Percentiles rank a stretch among this genome's conserved stretches.
Evolutionary conservation across 2,113 vertebrate genomes (phyloP).

Genomic region (Grantiella picta): DNA sequence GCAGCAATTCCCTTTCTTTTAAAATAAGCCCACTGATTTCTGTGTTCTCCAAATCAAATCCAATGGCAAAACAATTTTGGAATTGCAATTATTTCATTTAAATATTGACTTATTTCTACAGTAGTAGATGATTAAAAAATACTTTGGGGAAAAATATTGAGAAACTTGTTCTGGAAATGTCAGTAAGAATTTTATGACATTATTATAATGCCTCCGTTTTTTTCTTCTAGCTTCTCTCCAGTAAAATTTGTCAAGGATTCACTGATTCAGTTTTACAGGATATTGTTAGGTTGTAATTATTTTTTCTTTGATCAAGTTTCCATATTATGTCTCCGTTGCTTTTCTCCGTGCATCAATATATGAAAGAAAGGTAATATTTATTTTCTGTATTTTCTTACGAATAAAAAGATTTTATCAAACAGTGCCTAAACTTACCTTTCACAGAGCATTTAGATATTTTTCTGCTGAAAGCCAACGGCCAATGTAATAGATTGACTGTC

Average conservation of each 20-base stretch:
- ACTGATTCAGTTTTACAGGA: not conserved
- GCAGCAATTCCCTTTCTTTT: not conserved
- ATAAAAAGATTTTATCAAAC: not conserved
- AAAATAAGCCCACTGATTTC: not conserved
- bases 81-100: not conserved
- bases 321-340: not conserved
- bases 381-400: not conserved
- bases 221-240: not conserved
- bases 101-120: not conserved
- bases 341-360: not conserved
- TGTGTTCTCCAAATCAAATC: not conserved
- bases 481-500: not conserved
- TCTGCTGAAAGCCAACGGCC: not conserved
- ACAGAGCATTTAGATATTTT: not conserved
- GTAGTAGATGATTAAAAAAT: not conserved
- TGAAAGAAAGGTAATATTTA: not conserved
- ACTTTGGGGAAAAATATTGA: not conserved
- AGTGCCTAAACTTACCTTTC: not conserved
- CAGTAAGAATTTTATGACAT: not conserved
- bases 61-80: not conserved
- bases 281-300: not conserved
- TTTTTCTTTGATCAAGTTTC: not conserved
- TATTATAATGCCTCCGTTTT: not conserved
- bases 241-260: not conserved
- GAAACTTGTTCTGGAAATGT: not conserved